phyloP scores from a whole-genome alignment of 2,888 invertebrate species.

The Dione juno region DNA sequence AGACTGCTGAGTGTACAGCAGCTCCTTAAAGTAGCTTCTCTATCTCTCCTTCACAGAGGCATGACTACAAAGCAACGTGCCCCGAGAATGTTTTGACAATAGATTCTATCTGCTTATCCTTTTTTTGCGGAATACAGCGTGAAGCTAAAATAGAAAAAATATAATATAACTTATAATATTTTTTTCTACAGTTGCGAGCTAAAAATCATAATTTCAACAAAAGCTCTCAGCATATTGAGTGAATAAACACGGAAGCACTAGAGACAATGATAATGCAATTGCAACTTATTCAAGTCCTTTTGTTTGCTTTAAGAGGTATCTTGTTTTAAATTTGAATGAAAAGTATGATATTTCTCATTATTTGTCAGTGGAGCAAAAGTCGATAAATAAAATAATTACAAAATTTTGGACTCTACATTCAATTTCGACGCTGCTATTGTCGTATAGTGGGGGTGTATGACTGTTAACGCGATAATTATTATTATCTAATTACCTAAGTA shows the following conservation, averaged over 20 bases:
- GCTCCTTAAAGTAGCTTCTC: no score
- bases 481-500: no score
- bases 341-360: not conserved
- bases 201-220: not conserved
- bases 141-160: no score
- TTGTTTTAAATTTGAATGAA: not conserved
- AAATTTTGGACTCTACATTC: not conserved
- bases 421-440: no score
- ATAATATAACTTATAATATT: not conserved
- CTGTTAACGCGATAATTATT: no score
- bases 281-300: constrained; percentile 21
- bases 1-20: no score
- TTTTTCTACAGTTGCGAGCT: not conserved
- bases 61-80: no score
- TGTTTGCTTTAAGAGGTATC: constrained; percentile 4
- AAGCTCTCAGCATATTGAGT: constrained; percentile 10
- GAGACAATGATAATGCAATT: constrained; percentile 13
- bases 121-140: no score
- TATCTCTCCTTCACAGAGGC: no score
- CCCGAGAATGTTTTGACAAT: no score
- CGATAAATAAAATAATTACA: not conserved
- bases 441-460: no score
- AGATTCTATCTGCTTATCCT: no score
- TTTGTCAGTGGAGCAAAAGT: not conserved
- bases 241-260: constrained; percentile 10